Base-by-base conservation (phyloP, 2,113 vertebrate genomes). In the Triplophysa tibetana region DNA sequence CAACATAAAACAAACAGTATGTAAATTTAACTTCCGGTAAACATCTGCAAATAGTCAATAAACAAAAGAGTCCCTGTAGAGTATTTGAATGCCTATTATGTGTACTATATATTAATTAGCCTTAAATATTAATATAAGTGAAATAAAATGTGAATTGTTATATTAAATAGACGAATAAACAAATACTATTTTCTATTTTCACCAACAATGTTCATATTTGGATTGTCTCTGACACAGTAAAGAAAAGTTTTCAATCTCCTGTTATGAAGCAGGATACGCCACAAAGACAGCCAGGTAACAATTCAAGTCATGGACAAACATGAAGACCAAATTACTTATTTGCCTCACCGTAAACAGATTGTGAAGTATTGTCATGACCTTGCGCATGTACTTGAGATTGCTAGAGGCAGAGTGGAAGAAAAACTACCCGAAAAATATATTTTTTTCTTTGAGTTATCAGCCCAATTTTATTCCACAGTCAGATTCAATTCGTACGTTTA, bases 321-420 rank as follows among this genome's bases (percentile, higher is more conserved):
- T 38, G 62, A 41, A 65, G 43, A 75, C 70, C 26, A 75, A 75
- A 75, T 75, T 29, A 56, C 67, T 61, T 67, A 50, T 62, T 81
- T 79, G 29, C 64, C 70, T 68, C 45, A n/a, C 26, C 56, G 62
- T 77, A 77, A 77, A 77, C 43, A 26, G 68, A 64, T 73, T 83
- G 54, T 33, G 52, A 66, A 62, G 69, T 8, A 61, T 62, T 52
- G 69, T 45, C 72, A 78, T 62, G 79, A 26, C 75, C 64, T 81
- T 60, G 26, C 64, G 66, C 21, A 41, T 29, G 14, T 24, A 45
- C 63, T 14, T 60, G 16, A 33, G 38, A 73, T 58, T 74, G 62
- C 50, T 14, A 48, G 50, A 74, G 69, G 63, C 60, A 58, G 21
- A 66, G 68, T 10, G 12, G 38, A n/a, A 43, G 2, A 70, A 75